Conservation (phyloP, 1,140 invertebrate species). For the Drosophila sproati region DNA sequence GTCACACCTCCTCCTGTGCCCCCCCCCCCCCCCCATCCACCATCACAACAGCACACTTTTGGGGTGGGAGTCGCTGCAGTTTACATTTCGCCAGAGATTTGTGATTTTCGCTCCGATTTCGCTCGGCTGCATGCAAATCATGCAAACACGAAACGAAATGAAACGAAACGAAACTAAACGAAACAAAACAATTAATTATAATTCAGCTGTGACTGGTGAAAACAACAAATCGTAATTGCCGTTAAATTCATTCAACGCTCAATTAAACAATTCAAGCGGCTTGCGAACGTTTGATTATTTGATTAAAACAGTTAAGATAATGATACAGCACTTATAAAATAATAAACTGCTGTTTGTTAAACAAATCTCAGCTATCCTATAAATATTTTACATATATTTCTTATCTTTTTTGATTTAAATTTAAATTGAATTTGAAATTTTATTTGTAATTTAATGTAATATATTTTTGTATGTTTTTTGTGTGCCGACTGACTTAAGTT, state of each 20-base stretch:
- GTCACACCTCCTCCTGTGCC: neutral
- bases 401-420: neutral
- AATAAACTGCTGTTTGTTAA: neutral
- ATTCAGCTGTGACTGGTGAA: conserved; percentile 49
- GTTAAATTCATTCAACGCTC: conserved; percentile 42
- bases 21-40: no score
- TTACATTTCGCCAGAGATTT: conserved; percentile 42
- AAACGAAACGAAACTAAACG: neutral
- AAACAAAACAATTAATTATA: conserved; percentile 9
- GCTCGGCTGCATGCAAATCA: conserved; percentile 69
- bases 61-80: conserved; percentile 16
- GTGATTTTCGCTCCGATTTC: conserved; percentile 54
- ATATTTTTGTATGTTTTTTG: no score
- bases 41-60: neutral
- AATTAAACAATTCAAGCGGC: conserved; percentile 64
- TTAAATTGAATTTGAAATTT: no score
- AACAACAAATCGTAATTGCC: conserved; percentile 52
- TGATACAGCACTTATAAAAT: conserved; percentile 6
- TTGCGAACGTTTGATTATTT: conserved; percentile 13
- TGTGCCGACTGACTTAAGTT: no score
- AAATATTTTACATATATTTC: neutral
- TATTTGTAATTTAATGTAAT: no score
- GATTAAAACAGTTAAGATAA: conserved; percentile 21
- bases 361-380: neutral
- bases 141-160: conserved; percentile 41